Evolutionary conservation across 2,797 vertebrate genomes (phyloP).

Genomic region (Gymnoscopelus microlampas): DNA sequence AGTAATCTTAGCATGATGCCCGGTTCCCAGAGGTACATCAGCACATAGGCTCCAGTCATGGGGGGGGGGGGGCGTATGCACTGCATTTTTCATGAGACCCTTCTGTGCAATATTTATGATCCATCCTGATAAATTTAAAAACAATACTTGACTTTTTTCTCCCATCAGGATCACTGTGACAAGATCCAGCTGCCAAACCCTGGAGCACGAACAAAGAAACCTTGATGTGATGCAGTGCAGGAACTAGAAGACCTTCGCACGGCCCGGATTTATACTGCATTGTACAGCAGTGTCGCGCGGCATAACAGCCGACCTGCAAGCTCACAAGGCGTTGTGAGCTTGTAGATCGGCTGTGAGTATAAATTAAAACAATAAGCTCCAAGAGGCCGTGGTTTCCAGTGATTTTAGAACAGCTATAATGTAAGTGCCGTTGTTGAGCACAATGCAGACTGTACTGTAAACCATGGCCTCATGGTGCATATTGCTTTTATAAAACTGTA

Average conservation of each 20-base stretch:
- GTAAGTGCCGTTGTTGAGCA: no score
- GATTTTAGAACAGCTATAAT: no score
- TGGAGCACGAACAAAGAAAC: slow-evolving; percentile 43
- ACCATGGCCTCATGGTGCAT: no score
- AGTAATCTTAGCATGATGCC: slow-evolving; percentile 62
- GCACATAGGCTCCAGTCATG: slow-evolving; percentile 62
- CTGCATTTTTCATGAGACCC: slow-evolving; percentile 80
- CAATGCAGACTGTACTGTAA: no score
- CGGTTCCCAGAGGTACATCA: slow-evolving; percentile 68
- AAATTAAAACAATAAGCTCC: no score
- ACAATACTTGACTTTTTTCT: slow-evolving; percentile 73
- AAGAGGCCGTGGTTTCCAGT: no score
- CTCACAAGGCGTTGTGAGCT: no score
- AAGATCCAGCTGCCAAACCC: slow-evolving; percentile 47
- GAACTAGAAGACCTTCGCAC: slow-evolving; percentile 22
- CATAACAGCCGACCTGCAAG: no score
- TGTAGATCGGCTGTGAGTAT: no score
- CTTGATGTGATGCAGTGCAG: slow-evolving; percentile 33
- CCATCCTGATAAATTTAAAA: slow-evolving; percentile 69
- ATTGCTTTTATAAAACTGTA: no score
- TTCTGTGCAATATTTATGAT: slow-evolving; percentile 80
- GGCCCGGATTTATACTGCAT: neutral
- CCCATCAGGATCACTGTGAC: slow-evolving; percentile 40
- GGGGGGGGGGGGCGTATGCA: slow-evolving; percentile 35
- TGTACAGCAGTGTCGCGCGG: no score